Percentiles rank a stretch among this genome's conserved stretches.
These are phyloP conservation scores for Tryphoninae sp. DNA, from an alignment of 2,888 invertebrate genomes.

Conservation along the genomic window DNA sequence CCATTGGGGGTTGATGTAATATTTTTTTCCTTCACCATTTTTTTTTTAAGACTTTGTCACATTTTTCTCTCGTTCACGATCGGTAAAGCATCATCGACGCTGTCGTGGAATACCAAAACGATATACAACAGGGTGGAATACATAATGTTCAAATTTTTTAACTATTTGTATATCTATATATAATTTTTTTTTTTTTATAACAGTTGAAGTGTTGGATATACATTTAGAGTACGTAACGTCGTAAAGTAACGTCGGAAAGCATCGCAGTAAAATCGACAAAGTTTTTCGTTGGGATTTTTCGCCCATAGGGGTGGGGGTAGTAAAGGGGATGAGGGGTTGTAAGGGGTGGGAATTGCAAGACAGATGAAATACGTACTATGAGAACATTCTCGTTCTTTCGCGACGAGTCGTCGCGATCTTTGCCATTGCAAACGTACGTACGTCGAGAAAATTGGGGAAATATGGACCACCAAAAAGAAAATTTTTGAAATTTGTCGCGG, in stretches of 20 bases:
- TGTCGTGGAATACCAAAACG: conserved; percentile 75
- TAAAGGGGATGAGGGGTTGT: not conserved
- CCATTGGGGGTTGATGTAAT: conserved; percentile 69
- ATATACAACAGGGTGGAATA: conserved; percentile 63
- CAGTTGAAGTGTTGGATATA: conserved; percentile 50
- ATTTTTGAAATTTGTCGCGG: too few relatives aligned
- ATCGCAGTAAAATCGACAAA: conserved; percentile 63
- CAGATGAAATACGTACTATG: conserved; percentile 63
- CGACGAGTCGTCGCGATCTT: conserved; percentile 53
- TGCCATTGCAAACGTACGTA: not conserved
- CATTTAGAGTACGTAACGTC: conserved; percentile 31
- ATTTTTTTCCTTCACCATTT: conserved; percentile 41
- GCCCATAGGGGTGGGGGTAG: not conserved
- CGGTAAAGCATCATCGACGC: conserved; percentile 77
- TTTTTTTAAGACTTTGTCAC: not conserved
- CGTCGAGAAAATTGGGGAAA: too few relatives aligned
- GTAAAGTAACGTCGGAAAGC: conserved; percentile 59
- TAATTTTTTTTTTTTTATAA: conserved; percentile 22
- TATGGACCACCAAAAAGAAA: too few relatives aligned
- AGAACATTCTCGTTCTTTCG: conserved; percentile 24
- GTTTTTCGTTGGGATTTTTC: conserved; percentile 54
- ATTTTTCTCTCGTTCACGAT: conserved; percentile 59
- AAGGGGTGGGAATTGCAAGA: conserved; percentile 29
- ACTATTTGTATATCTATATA: conserved; percentile 45
- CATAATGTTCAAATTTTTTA: conserved; percentile 48